Percentiles rank a stretch among this genome's conserved stretches.
These are phyloP conservation scores for Eriocheir sinensis DNA, from an alignment of 1,140 invertebrate species.

Conservation along the genomic window DNA sequence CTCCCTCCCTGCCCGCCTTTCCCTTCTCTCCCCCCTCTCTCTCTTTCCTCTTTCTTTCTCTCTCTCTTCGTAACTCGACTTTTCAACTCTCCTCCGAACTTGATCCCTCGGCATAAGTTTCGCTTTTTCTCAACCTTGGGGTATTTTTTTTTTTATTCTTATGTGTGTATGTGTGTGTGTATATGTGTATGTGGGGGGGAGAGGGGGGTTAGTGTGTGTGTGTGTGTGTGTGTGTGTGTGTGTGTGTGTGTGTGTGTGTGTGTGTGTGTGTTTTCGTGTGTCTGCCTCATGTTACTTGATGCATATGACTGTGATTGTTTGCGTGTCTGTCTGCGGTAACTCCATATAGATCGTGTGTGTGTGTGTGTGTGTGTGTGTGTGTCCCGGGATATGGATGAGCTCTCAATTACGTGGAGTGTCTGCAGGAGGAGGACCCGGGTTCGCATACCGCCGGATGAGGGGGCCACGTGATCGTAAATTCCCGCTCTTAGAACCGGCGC, in stretches of 20 bases:
- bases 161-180: slow-evolving; percentile 23
- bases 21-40: background rate
- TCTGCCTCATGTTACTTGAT: background rate
- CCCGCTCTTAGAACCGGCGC: background rate
- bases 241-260: slow-evolving; percentile 9
- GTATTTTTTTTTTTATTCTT: background rate
- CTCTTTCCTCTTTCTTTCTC: background rate
- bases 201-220: too few relatives aligned
- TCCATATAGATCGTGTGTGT: too few relatives aligned
- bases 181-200: slow-evolving; percentile 24
- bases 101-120: background rate
- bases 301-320: background rate
- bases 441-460: slow-evolving; percentile 20
- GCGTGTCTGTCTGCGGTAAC: background rate
- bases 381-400: background rate
- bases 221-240: slow-evolving; percentile 22
- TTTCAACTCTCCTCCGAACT: background rate
- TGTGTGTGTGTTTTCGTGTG: background rate
- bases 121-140: background rate
- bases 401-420: background rate
- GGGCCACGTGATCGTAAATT: slow-evolving; percentile 7
- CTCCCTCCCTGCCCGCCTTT: background rate
- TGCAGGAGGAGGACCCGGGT: background rate
- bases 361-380: background rate
- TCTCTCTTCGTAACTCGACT: background rate